phyloP scores from a whole-genome alignment of 2,797 vertebrate genomes.

The Avahi laniger region DNA sequence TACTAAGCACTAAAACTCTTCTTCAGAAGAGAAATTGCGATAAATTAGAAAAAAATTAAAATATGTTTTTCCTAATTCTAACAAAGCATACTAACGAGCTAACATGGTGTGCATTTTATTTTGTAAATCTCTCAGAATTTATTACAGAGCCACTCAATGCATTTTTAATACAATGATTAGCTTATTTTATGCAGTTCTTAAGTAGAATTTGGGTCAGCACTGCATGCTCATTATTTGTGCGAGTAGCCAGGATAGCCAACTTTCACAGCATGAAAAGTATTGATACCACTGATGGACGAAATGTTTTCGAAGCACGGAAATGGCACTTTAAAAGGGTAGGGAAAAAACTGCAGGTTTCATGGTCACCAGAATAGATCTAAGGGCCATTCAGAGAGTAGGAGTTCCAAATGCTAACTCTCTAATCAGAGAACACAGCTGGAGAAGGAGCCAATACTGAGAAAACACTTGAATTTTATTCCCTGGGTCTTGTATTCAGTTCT shows the following conservation, averaged over 20 bases:
- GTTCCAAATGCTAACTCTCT: slow-evolving; percentile 45
- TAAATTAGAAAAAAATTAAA: neutral
- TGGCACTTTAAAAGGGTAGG: slow-evolving; percentile 32
- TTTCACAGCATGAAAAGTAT: slow-evolving; percentile 48
- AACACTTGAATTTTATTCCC: slow-evolving; percentile 29
- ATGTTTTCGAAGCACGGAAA: slow-evolving; percentile 50
- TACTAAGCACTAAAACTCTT: neutral
- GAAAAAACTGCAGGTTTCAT: slow-evolving; percentile 17
- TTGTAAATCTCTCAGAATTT: slow-evolving; percentile 38
- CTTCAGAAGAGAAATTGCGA: neutral
- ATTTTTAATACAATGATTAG: slow-evolving; percentile 54
- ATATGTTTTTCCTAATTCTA: slow-evolving; percentile 20
- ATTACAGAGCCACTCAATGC: slow-evolving; percentile 23
- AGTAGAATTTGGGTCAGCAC: slow-evolving; percentile 35
- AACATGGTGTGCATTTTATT: neutral
- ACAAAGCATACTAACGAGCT: neutral
- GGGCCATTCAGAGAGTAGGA: slow-evolving; percentile 52
- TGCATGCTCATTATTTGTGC: slow-evolving; percentile 60
- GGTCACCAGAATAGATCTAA: slow-evolving; percentile 50
- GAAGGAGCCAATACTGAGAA: slow-evolving; percentile 17
- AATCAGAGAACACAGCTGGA: slow-evolving; percentile 65
- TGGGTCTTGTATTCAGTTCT: neutral
- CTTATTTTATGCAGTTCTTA: slow-evolving; percentile 44
- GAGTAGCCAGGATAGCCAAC: slow-evolving; percentile 34
- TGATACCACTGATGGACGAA: slow-evolving; percentile 8